A percentile compares a stretch with the other conserved stretches of the same genome.
phyloP scores from a whole-genome alignment of 1,140 invertebrate genomes.

The Potamilus streckersoni region DNA sequence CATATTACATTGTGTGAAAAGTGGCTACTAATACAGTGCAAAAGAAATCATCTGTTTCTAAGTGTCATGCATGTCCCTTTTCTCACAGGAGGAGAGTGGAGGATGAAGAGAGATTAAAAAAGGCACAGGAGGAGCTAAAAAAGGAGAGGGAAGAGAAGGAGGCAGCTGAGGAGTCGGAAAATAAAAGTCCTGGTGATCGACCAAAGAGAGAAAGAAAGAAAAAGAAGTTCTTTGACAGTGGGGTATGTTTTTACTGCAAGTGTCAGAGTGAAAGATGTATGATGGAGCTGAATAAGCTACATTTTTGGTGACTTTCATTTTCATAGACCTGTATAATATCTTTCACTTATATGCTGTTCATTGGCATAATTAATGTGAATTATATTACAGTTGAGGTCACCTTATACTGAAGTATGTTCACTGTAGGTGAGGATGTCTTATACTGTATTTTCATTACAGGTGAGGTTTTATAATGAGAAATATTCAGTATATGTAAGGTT shows the following conservation, averaged over 20 bases:
- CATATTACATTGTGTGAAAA: neutral
- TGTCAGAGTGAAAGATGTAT: neutral
- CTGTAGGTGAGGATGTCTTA: too few species aligned
- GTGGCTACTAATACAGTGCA: neutral
- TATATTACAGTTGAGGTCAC: too few species aligned
- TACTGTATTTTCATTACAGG: too few species aligned
- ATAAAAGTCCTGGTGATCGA: constrained; percentile 14
- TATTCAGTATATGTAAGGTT: too few species aligned
- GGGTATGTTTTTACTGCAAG: neutral
- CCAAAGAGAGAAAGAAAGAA: constrained; percentile 35
- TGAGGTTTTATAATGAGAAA: too few species aligned
- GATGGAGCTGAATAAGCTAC: neutral
- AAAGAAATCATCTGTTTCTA: neutral
- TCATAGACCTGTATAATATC: too few species aligned
- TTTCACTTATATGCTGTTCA: too few species aligned
- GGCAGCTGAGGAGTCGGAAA: constrained; percentile 25
- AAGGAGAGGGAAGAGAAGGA: constrained; percentile 31
- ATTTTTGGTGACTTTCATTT: neutral
- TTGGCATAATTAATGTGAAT: too few species aligned
- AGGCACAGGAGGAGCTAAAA: constrained; percentile 46
- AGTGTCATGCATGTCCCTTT: neutral
- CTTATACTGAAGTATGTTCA: too few species aligned
- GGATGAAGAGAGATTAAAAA: constrained; percentile 51
- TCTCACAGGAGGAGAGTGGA: constrained; percentile 43
- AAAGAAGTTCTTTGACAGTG: constrained; percentile 40